Conservation (phyloP, 92 coral and sea anemone genomes). For the Heliopora coerulea region DNA sequence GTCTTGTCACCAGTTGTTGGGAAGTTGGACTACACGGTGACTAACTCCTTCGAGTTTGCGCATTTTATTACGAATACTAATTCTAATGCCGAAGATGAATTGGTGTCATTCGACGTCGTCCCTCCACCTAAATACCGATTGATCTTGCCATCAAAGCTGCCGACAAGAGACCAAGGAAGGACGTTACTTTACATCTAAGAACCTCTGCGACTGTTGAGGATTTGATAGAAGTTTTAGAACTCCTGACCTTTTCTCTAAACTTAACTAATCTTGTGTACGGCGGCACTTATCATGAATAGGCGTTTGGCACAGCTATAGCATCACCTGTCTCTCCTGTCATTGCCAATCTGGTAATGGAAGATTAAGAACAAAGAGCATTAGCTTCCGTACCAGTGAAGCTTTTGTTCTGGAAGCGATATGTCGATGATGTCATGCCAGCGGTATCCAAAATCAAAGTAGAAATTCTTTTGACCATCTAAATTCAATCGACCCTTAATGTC, state of each 20-base stretch:
- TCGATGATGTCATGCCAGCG: constrained; percentile 18
- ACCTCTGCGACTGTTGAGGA: constrained; percentile 20
- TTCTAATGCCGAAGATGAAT: constrained; percentile 15
- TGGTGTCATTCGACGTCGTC: constrained; percentile 51
- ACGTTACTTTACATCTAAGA: constrained; percentile 19
- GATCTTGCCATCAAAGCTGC: constrained; percentile 39
- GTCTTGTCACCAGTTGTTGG: too few relatives aligned
- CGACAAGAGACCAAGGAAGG: constrained; percentile 14
- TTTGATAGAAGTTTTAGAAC: constrained; percentile 27
- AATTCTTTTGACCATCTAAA: too few relatives aligned
- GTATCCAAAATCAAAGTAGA: neutral
- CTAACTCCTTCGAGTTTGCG: too few relatives aligned
- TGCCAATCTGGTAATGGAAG: too few relatives aligned
- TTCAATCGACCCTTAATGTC: too few relatives aligned
- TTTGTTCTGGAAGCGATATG: constrained; percentile 38
- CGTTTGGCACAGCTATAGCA: constrained; percentile 27
- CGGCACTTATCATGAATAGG: constrained; percentile 21
- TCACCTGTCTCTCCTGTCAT: too few relatives aligned
- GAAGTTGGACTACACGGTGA: too few relatives aligned
- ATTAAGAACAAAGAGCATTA: constrained; percentile 40
- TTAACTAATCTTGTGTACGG: constrained; percentile 17
- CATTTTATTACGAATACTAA: too few relatives aligned
- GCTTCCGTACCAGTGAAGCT: constrained; percentile 5
- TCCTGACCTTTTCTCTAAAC: constrained; percentile 31
- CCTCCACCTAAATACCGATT: constrained; percentile 39